Percentiles rank a stretch among this genome's conserved stretches.
phyloP scores from a whole-genome alignment of 1,140 invertebrate genomes.

The Pseudobourletiella spinata region DNA sequence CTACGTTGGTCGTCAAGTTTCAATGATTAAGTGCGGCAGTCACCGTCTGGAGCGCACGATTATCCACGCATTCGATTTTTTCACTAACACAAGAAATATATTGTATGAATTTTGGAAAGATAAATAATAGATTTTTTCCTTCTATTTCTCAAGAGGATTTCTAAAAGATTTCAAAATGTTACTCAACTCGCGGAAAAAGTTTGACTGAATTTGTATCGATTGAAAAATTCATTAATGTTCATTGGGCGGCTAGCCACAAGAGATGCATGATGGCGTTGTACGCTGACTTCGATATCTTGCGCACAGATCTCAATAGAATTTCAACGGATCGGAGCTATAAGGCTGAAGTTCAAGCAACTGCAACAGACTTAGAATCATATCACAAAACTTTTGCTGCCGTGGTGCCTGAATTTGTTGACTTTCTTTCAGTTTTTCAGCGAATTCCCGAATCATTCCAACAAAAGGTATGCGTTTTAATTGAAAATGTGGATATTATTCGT shows the following conservation, averaged over 20 bases:
- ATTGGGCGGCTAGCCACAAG: not conserved
- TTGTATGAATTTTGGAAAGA: not conserved
- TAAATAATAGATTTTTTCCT: not conserved
- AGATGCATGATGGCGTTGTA: no score
- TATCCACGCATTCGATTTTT: no score
- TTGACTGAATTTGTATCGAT: not conserved
- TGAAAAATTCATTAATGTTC: not conserved
- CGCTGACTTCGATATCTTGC: no score
- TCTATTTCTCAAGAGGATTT: not conserved
- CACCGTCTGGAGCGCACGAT: no score
- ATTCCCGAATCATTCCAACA: not conserved
- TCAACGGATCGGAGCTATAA: not conserved
- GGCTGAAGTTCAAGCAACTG: not conserved
- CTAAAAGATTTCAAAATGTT: not conserved
- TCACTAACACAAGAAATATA: no score
- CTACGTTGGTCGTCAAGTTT: no score
- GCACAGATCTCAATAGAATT: not conserved
- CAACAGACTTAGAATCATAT: not conserved
- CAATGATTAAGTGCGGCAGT: no score
- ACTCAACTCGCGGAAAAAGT: not conserved
- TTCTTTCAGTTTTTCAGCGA: not conserved
- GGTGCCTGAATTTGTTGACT: not conserved
- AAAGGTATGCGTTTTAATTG: not conserved
- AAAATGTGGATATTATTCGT: not conserved
- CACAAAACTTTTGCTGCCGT: not conserved